Evolutionary conservation across 2,113 vertebrate genomes (phyloP).

Genomic region (Leptobrachium leishanense): DNA sequence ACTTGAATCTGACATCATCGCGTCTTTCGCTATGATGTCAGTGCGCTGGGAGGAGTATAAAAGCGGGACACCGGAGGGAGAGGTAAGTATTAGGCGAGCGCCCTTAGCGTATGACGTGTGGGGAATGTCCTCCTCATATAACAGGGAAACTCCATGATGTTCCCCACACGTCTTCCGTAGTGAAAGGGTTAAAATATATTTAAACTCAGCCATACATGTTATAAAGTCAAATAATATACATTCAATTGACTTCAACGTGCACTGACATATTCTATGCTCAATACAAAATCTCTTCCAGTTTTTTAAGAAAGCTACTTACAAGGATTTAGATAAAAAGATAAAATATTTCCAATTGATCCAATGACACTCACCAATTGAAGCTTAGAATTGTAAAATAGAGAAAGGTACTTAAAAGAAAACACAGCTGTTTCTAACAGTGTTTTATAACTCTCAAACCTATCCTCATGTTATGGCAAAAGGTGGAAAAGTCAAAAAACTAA

Average conservation of each 20-base stretch:
- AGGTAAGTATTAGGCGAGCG: too few species aligned
- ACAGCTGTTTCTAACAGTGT: constrained; percentile 13
- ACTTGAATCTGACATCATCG: too few species aligned
- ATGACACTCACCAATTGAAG: constrained; percentile 17
- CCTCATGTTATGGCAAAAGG: constrained; percentile 25
- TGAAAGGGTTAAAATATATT: too few species aligned
- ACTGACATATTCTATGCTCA: not conserved
- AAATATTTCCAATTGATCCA: constrained; percentile 22
- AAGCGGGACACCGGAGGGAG: too few species aligned
- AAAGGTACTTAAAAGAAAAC: constrained; percentile 32
- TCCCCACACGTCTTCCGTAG: too few species aligned
- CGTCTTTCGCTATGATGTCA: too few species aligned
- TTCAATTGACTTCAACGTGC: not conserved
- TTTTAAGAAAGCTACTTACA: constrained; percentile 17
- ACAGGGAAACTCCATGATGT: too few species aligned
- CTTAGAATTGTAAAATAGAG: constrained; percentile 19
- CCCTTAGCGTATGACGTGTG: too few species aligned
- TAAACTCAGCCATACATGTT: too few species aligned
- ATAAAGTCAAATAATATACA: not conserved
- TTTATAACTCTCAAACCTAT: constrained; percentile 7
- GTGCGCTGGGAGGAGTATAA: too few species aligned
- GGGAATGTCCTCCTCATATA: too few species aligned
- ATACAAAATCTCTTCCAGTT: not conserved
- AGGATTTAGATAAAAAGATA: constrained; percentile 33
- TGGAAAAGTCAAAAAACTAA: constrained; percentile 35